phyloP scores from a whole-genome alignment of 2,113 vertebrate genomes.

The Scophthalmus maximus region DNA sequence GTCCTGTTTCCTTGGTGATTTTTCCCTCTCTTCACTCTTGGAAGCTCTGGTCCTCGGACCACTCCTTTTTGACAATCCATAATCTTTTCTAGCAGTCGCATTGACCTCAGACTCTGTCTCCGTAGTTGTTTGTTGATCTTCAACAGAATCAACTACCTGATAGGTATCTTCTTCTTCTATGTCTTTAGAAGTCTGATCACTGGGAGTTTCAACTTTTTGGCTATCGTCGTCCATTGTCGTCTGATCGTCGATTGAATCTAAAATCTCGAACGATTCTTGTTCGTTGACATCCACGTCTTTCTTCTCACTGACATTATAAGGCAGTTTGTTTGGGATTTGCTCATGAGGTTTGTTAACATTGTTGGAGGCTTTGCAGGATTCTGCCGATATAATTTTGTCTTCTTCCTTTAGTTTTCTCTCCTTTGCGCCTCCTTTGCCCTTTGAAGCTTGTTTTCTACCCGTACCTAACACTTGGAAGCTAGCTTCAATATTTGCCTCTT shows the following conservation, averaged over 20 bases:
- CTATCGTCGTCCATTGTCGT: not conserved
- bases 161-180: slow-evolving; percentile 40
- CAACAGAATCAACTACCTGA: slow-evolving; percentile 56
- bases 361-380: slow-evolving; percentile 3
- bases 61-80: slow-evolving; percentile 9
- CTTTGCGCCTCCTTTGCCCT: not conserved
- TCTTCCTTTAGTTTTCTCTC: not conserved
- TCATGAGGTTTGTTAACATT: not conserved
- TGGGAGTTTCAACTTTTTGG: not conserved
- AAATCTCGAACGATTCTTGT: slow-evolving; percentile 42
- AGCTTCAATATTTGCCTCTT: not conserved
- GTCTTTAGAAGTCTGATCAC: slow-evolving; percentile 7
- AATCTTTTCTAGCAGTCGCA: not conserved
- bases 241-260: slow-evolving; percentile 49
- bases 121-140: slow-evolving; percentile 35
- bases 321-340: not conserved
- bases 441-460: not conserved
- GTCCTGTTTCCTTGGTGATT: slow-evolving; percentile 29
- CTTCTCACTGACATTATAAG: not conserved
- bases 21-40: slow-evolving; percentile 31
- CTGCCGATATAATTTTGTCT: not conserved
- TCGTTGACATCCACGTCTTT: not conserved
- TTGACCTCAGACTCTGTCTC: slow-evolving; percentile 18
- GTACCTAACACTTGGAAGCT: not conserved
- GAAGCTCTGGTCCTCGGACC: not conserved